phyloP scores from a whole-genome alignment of 2,888 invertebrate species.

The Molorchus minor region DNA sequence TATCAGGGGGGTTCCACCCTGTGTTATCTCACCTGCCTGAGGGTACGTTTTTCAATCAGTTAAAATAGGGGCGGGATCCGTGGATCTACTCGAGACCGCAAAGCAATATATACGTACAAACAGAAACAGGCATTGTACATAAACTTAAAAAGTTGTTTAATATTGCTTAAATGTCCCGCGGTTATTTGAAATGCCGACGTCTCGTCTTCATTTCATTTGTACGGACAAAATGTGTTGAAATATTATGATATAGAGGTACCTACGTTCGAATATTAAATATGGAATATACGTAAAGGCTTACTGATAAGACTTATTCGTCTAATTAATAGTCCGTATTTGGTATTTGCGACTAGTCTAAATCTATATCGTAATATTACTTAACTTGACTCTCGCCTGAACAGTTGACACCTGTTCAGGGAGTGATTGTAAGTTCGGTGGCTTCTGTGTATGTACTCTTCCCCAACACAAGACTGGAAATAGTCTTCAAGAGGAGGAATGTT shows the following conservation, averaged over 20 bases:
- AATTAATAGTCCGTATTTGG: too few species aligned
- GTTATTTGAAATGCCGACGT: conserved; percentile 15
- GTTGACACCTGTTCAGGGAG: too few species aligned
- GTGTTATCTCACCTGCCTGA: conserved; percentile 53
- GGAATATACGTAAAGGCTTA: too few species aligned
- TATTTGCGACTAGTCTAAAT: too few species aligned
- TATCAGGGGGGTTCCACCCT: conserved; percentile 41
- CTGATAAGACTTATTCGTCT: too few species aligned
- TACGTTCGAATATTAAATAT: neutral
- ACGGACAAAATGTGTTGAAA: neutral
- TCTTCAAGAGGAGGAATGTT: too few species aligned
- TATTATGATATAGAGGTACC: too few species aligned
- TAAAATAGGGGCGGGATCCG: conserved; percentile 40
- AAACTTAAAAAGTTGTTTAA: conserved; percentile 43
- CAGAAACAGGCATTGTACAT: conserved; percentile 40
- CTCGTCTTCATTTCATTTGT: conserved; percentile 16
- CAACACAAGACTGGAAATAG: too few species aligned
- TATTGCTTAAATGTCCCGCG: conserved; percentile 29
- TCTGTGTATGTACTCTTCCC: too few species aligned
- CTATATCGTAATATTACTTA: too few species aligned
- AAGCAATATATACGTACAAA: conserved; percentile 36
- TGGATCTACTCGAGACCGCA: conserved; percentile 32
- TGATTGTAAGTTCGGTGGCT: too few species aligned
- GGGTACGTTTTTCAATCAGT: conserved; percentile 55
- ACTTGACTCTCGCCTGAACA: too few species aligned